phyloP scores from a whole-genome alignment of 2,888 invertebrate genomes.

The Sinhomidia bicolor region DNA sequence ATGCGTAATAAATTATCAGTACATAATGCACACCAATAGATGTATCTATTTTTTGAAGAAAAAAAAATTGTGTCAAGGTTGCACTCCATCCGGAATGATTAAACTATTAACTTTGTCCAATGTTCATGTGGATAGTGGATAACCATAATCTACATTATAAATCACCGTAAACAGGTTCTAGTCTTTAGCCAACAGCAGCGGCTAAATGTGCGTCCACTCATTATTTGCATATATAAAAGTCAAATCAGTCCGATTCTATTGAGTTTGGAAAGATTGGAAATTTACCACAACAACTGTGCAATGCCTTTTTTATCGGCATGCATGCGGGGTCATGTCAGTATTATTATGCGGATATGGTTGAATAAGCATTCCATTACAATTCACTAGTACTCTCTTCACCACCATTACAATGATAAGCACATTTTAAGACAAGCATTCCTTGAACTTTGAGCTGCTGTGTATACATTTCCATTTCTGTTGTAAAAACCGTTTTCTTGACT shows the following conservation, averaged over 20 bases:
- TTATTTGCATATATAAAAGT: not conserved
- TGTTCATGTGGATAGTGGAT: not conserved
- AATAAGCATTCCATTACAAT: not conserved
- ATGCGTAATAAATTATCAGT: not conserved
- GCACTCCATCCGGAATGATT: not conserved
- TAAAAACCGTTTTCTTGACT: constrained; percentile 35
- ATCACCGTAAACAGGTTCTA: not conserved
- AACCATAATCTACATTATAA: constrained; percentile 33
- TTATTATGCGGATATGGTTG: not conserved
- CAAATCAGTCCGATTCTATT: not conserved
- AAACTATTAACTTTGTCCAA: constrained; percentile 22
- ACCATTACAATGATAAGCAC: not conserved
- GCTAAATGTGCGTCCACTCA: not conserved
- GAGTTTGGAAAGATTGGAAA: no score
- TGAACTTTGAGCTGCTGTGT: constrained; percentile 55
- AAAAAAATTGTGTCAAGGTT: constrained; percentile 31
- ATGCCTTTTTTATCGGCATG: not conserved
- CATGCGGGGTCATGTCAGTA: not conserved
- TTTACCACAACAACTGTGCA: not conserved
- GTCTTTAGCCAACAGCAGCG: not conserved
- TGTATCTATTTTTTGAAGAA: not conserved
- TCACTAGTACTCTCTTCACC: not conserved
- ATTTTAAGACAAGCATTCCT: constrained; percentile 10
- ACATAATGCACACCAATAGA: not conserved
- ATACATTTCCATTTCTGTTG: constrained; percentile 34